Percentiles rank a stretch among this genome's conserved stretches.
These are phyloP conservation scores for Drosophila sp. DNA, from an alignment of 1,140 invertebrate species.

Conservation along the genomic window DNA sequence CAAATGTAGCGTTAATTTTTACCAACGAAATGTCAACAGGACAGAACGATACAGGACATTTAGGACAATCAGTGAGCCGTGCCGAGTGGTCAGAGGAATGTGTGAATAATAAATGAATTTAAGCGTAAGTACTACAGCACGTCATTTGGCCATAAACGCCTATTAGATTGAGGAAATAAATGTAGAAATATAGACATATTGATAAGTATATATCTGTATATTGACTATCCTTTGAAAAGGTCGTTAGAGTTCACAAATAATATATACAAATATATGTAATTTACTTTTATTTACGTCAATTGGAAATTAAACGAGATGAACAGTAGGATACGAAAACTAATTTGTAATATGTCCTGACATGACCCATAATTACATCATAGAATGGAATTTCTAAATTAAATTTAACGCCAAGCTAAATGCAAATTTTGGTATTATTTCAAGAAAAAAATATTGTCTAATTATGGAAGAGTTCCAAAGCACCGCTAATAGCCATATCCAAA, in stretches of 20 bases:
- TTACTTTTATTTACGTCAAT: not conserved
- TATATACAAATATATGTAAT: not conserved
- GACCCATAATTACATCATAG: not conserved
- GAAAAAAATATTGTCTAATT: too few species aligned
- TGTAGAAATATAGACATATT: not conserved
- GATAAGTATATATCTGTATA: not conserved
- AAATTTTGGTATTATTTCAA: too few species aligned
- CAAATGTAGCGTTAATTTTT: conserved; percentile 51
- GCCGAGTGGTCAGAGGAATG: conserved; percentile 29
- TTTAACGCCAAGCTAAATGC: too few species aligned
- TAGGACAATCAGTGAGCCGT: conserved; percentile 34
- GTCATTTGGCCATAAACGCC: conserved; percentile 39
- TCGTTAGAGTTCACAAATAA: not conserved
- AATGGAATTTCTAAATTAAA: too few species aligned
- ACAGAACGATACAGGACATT: conserved; percentile 3
- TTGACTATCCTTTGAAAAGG: not conserved
- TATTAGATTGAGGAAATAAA: conserved; percentile 25
- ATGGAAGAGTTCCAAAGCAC: too few species aligned
- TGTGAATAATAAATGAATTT: conserved; percentile 51
- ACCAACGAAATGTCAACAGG: conserved; percentile 61
- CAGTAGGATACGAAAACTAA: not conserved
- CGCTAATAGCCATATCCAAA: too few species aligned
- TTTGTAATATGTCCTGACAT: not conserved
- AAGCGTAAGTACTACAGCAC: conserved; percentile 25
- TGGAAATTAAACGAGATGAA: not conserved